Evolutionary conservation across 2,797 vertebrate species (phyloP), one percentile per base, ranked within the genome.

Genomic region (Nyctibius grandis): DNA sequence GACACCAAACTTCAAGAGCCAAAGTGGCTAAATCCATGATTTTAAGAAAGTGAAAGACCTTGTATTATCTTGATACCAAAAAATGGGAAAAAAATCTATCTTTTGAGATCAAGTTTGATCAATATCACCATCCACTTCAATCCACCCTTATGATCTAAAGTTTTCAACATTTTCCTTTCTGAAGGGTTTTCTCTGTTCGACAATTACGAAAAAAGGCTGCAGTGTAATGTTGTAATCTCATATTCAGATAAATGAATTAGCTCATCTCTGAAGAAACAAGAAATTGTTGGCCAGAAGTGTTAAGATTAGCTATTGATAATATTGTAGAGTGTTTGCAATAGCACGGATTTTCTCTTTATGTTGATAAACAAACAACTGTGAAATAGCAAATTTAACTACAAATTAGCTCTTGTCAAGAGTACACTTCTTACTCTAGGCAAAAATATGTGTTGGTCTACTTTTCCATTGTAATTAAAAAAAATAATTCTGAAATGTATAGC

Each of bases 21-120:
- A 74, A 63, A n/a, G 7, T 1, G 17, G 3, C 28, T 47, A 31
- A 79, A 53, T 65, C 5, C 4, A 15, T 2, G 0, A 33, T 57
- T 80, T 65, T 65, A 51, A 88, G 38, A 60, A 6, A 69, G 15
- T 18, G 7, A 51, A 64, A 38, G 8, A 86, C 4, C 2, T 42
- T 61, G 4, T 22, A 51, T 60, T 51, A 57, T 53, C 20, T 77
- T 60, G 25, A 57, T 65, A 57, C 3, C 2, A 47, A 33, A 72
- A 88, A 85, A 20, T 2, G 3, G 4, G 5, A 31, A 48, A 68
- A 47, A 42, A 2, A 13, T 7, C 19, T 57, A 0, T n/a, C 6
- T 44, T 79, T 65, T 2, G 1, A 65, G 3, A 70, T 64, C 20
- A 42, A 7, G 6, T 86, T 42, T 83, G 22, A 65, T 40, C 51